A percentile compares a stretch with the other conserved stretches of the same genome.
phyloP scores from a whole-genome alignment of 2,113 vertebrate genomes.

The Trachemys scripta region DNA sequence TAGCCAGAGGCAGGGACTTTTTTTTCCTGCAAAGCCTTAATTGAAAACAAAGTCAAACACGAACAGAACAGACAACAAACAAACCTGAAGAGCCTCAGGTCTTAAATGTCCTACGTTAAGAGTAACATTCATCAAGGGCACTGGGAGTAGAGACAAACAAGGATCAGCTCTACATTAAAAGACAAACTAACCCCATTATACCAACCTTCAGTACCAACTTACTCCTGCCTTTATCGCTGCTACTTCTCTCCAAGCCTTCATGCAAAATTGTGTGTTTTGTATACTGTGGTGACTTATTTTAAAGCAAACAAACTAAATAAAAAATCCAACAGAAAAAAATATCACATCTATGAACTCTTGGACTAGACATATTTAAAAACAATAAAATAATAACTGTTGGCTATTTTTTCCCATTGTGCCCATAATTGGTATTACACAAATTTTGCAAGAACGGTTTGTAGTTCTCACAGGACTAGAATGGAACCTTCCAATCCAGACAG shows the following conservation, averaged over 20 bases:
- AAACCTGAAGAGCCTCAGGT: neutral
- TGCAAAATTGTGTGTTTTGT: neutral
- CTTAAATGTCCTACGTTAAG: neutral
- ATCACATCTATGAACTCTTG: neutral
- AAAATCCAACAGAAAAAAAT: neutral
- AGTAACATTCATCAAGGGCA: neutral
- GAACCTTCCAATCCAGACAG: neutral
- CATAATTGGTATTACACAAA: neutral
- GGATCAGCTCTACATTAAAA: neutral
- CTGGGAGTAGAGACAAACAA: neutral
- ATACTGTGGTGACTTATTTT: neutral
- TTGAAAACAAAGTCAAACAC: neutral
- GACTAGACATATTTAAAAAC: neutral
- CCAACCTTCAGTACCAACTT: neutral
- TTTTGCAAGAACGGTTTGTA: rapidly evolving
- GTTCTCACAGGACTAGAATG: neutral
- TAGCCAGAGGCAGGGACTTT: rapidly evolving
- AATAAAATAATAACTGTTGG: neutral
- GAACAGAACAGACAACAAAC: neutral
- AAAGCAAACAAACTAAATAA: neutral
- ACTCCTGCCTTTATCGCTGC: rapidly evolving
- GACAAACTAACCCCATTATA: too few relatives aligned
- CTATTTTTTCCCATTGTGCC: neutral
- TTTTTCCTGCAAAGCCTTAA: neutral
- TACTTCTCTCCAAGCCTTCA: neutral